Base-by-base conservation (phyloP, 2,888 invertebrate species). In the Drosophila eohydei region DNA sequence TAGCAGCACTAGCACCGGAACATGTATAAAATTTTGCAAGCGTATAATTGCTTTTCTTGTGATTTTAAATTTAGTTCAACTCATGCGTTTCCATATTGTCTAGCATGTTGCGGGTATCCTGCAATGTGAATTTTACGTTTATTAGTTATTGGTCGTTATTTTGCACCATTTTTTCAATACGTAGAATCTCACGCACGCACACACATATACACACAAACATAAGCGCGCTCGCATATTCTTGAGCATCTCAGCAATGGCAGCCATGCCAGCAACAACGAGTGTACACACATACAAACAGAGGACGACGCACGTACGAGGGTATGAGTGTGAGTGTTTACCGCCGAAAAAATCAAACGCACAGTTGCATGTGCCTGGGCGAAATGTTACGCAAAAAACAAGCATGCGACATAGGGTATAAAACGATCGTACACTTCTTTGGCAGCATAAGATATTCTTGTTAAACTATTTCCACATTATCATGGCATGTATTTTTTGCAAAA, bases 101-200 rank as follows among this genome's bases (percentile, higher is more conserved):
- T 52, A 69, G 67, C 66, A 58, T 56, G 61, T 74, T 76, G 73
- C 61, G 79, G 75, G 56, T 83, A 86, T 86, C 88, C 85, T 86
- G 89, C 63, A 76, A 79, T 77, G 71, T 36, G 52, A 79, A 81
- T 83, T 81, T 68, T 61, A 78, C 71, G 66, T 80, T 74, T 82
- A 75, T 88, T 91, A 83, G 82, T 88, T 85, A 80, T 85, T 81
- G 80, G 89, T 85, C 88, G 83, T 90, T 83, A 86, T 91, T 91
- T 91, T 91, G 91, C 91, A 91, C 92, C 91, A 91, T 87, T 91
- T 91, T 91, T 90, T 91, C 90, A 79, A 90, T 90, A 90, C 91
- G 90, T 90, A 88, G 88, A 88, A 88, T 89, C 80, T 80, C 83
- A 82, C 89, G 80, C 81, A 89, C 89, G 77, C 80, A 83, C 26